These are phyloP conservation scores for Saguinus midas DNA, from an alignment of 2,113 vertebrate species.

Conservation along the genomic window DNA sequence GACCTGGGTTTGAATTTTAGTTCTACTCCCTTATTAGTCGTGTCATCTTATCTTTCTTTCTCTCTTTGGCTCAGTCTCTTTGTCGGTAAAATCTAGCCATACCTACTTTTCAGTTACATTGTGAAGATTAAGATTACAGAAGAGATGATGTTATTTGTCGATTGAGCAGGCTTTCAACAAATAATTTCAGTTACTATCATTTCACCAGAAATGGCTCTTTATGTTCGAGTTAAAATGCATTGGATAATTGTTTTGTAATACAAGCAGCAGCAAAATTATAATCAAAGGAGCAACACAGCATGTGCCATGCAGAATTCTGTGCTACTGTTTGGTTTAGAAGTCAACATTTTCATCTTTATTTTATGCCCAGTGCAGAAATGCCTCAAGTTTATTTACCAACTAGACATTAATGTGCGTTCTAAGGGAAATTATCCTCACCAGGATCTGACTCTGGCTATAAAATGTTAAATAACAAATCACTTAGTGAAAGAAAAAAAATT, in stretches of 20 bases:
- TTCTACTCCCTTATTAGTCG: not conserved
- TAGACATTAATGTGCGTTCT: slow-evolving; percentile 10
- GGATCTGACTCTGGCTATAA: not conserved
- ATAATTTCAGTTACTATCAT: not conserved
- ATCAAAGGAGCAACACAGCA: not conserved
- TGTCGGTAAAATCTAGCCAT: not conserved
- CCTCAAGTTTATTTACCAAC: slow-evolving; percentile 58
- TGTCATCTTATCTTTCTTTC: not conserved
- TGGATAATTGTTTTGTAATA: not conserved
- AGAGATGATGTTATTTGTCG: not conserved
- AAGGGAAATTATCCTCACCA: slow-evolving; percentile 50
- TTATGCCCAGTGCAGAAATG: slow-evolving; percentile 45
- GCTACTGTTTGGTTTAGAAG: not conserved
- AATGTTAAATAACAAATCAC: slow-evolving; percentile 67
- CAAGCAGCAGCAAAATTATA: not conserved
- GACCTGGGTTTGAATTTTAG: not conserved
- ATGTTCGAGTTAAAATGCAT: not conserved
- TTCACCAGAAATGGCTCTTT: not conserved
- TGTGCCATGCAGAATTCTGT: fast-evolving
- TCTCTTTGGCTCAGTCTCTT: not conserved
- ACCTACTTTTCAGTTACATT: not conserved
- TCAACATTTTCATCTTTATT: slow-evolving; percentile 29
- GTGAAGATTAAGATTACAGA: not conserved
- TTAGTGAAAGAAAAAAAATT: not conserved
- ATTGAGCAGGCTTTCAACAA: not conserved